Evolutionary conservation across 2,113 vertebrate genomes (phyloP), one percentile per base, ranked within the genome.

Genomic region (Brachyhypopomus gauderio): DNA sequence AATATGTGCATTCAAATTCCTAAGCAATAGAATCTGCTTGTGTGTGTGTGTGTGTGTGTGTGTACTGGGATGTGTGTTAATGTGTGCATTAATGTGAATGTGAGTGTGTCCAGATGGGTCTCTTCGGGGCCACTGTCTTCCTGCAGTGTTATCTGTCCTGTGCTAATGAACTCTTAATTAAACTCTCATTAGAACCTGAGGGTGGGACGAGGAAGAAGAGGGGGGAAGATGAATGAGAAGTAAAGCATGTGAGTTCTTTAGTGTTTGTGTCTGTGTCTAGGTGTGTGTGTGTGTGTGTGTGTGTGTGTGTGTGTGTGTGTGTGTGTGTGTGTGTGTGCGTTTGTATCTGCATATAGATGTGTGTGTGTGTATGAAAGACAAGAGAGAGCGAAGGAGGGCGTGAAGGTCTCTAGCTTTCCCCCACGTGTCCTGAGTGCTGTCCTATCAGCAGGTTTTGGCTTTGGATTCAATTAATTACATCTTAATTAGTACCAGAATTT

Each of bases 371-470:
- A 30, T 7, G 30, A 30, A 3, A 30, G 30, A 30, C 30, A 30
- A 30, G 30, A 30, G 30, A 30, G 30, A 30, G 30, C 30, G 30
- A 30, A 30, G 30, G 2, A 30, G 30, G 30, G 30, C 1, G 67
- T 72, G 73, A 30, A 22, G 56, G 55, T 77, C 41, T 34, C 30
- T 41, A 64, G 30, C 56, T 83, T 71, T 85, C 27, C 30, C 60
- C 34, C 41, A 81, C 79, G 71, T 72, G 56, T 67, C 58, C 77
- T 25, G 58, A 48, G 80, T 25, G 77, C 70, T 77, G 45, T 75
- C 60, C 70, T 66, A 82, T 80, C 78, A 60, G 78, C 79, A 67
- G 67, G 78, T 67, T 63, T 77, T 84, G 78, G 83, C 73, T 77
- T 48, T 80, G 22, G 48, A 36, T 67, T 77, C n/a, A 34, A 25